Conservation (phyloP, 2,113 vertebrate genomes). For the Kryptolebias marmoratus region DNA sequence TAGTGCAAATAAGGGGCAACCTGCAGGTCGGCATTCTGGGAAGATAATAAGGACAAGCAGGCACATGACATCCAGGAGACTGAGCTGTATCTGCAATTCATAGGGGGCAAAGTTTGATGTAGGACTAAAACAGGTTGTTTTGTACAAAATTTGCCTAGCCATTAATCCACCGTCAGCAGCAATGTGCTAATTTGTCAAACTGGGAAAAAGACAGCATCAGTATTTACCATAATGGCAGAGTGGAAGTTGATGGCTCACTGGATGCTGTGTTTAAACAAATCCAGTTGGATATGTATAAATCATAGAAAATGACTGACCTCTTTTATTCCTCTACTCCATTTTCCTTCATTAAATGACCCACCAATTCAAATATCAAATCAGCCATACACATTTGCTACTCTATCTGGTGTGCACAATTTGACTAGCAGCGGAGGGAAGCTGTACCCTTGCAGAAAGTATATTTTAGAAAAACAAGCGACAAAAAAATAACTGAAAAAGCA, state of each 20-base stretch:
- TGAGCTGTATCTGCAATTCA: constrained; percentile 26
- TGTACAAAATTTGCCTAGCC: neutral
- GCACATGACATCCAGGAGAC: constrained; percentile 11
- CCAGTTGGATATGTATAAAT: constrained; percentile 7
- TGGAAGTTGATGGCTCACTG: constrained; percentile 12
- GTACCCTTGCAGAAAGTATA: constrained; percentile 23
- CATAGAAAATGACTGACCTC: neutral
- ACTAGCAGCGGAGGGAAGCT: constrained; percentile 37
- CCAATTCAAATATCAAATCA: constrained; percentile 27
- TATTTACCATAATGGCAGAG: constrained; percentile 24
- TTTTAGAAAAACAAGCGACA: constrained; percentile 27
- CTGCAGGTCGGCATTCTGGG: constrained; percentile 37
- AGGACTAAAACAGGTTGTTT: constrained; percentile 15
- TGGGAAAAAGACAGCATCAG: neutral
- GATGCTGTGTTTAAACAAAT: constrained; percentile 10
- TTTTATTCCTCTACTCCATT: neutral
- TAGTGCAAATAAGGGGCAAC: constrained; percentile 48
- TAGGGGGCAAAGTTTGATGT: constrained; percentile 35
- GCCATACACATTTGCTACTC: neutral
- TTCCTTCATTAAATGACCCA: constrained; percentile 29
- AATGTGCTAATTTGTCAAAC: constrained; percentile 41
- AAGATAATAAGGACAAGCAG: constrained; percentile 48
- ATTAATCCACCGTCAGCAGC: constrained; percentile 7
- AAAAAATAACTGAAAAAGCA: constrained; percentile 8
- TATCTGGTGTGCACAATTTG: constrained; percentile 8